A percentile compares a stretch with the other conserved stretches of the same genome.
Conservation (phyloP, 2,113 vertebrate genomes). For the Trachemys scripta region DNA sequence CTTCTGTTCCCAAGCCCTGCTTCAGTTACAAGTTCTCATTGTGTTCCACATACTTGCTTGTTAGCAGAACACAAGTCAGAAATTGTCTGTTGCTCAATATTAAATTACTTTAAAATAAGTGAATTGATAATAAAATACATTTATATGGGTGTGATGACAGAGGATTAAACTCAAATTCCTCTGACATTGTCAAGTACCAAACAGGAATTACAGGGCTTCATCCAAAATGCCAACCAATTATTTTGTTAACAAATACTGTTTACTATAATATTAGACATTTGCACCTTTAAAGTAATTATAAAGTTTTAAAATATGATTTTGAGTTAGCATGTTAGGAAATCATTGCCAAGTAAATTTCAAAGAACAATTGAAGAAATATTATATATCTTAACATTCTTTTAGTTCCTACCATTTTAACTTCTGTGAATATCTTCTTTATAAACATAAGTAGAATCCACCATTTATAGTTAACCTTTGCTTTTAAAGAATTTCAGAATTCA, state of each 20-base stretch:
- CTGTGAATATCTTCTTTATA: background rate
- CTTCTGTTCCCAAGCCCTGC: background rate
- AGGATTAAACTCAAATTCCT: background rate
- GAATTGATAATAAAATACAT: background rate
- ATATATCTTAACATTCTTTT: background rate
- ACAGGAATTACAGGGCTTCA: background rate
- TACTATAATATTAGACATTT: background rate
- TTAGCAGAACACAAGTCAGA: background rate
- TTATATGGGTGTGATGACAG: background rate
- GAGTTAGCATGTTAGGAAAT: background rate
- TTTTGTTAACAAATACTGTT: background rate
- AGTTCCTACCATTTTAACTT: background rate
- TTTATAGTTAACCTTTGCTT: constrained; percentile 47
- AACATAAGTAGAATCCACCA: background rate
- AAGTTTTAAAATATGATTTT: background rate
- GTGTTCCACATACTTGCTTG: background rate
- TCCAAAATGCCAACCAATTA: background rate
- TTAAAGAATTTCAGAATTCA: constrained; percentile 81
- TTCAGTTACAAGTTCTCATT: background rate
- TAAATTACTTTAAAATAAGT: background rate
- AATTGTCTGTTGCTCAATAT: background rate
- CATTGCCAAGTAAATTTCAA: background rate
- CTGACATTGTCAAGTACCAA: background rate
- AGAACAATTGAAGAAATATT: background rate
- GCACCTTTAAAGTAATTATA: background rate